Evolutionary conservation across 1,140 invertebrate genomes (phyloP).

Genomic region (Neoseiulus cucumeris): DNA sequence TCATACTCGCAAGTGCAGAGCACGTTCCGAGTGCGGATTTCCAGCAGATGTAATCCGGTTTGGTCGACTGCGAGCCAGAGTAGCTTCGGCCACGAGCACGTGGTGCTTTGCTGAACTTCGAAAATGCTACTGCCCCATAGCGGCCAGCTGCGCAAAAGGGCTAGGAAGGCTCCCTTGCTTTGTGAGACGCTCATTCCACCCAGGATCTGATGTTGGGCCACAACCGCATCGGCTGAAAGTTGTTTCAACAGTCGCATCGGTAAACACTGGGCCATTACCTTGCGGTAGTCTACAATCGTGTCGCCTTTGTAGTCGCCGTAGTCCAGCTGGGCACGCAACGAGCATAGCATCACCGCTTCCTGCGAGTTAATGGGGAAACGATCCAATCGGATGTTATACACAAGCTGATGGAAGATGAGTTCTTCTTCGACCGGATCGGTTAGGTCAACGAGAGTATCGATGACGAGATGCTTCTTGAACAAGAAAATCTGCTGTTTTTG

Average conservation of each 20-base stretch:
- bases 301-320: constrained; percentile 48
- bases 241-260: constrained; percentile 51
- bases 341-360: constrained; percentile 83
- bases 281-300: constrained; percentile 29
- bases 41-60: constrained; percentile 68
- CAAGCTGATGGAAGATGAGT: constrained; percentile 79
- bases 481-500: constrained; percentile 33
- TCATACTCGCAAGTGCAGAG: constrained; percentile 71
- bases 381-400: constrained; percentile 69
- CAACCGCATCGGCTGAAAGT: constrained; percentile 52
- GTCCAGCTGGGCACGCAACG: constrained; percentile 77
- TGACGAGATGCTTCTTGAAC: constrained; percentile 81
- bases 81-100: constrained; percentile 64
- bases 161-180: constrained; percentile 78
- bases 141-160: constrained; percentile 77
- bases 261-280: constrained; percentile 55
- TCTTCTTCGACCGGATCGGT: constrained; percentile 81
- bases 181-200: constrained; percentile 60
- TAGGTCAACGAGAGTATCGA: constrained; percentile 58
- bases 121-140: constrained; percentile 78
- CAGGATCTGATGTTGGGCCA: constrained; percentile 64
- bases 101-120: constrained; percentile 86
- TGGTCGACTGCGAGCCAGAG: constrained; percentile 83
- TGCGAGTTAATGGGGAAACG: constrained; percentile 72
- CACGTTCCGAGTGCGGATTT: constrained; percentile 56